These are phyloP conservation scores for Miltochrista miniata DNA, from an alignment of 2,888 invertebrate species.

Conservation along the genomic window DNA sequence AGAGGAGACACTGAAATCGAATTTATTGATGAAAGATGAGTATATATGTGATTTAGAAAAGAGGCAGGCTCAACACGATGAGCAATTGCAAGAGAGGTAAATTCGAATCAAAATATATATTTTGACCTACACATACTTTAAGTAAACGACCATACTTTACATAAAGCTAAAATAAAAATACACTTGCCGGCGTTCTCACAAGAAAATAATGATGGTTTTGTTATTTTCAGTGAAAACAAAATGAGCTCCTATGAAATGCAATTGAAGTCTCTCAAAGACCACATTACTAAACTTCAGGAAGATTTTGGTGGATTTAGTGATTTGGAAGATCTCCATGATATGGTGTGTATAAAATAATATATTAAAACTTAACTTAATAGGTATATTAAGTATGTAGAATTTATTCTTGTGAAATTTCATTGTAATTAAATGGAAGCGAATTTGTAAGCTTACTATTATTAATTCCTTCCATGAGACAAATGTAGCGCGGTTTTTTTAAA, in stretches of 20 bases:
- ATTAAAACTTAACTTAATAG: too few relatives aligned
- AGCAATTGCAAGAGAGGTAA: conserved; percentile 60
- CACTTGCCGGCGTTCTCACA: too few relatives aligned
- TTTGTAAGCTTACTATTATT: too few relatives aligned
- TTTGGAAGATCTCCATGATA: conserved; percentile 56
- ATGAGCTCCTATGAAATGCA: conserved; percentile 63
- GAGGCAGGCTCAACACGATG: conserved; percentile 48
- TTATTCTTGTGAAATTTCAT: too few relatives aligned
- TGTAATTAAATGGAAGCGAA: too few relatives aligned
- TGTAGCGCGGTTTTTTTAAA: too few relatives aligned
- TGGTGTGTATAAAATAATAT: too few relatives aligned
- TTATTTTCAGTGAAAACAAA: conserved; percentile 56
- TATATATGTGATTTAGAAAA: conserved; percentile 57
- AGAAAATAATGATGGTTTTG: too few relatives aligned
- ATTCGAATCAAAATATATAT: background rate
- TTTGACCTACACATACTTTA: background rate
- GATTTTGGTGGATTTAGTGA: conserved; percentile 66
- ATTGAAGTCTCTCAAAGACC: conserved; percentile 53
- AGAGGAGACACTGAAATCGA: conserved; percentile 47
- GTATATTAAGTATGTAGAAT: too few relatives aligned
- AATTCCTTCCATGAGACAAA: too few relatives aligned
- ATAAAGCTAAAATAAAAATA: too few relatives aligned
- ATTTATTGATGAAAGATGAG: conserved; percentile 54
- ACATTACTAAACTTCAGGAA: conserved; percentile 59
- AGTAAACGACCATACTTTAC: too few relatives aligned